Evolutionary conservation across 2,113 vertebrate genomes (phyloP), one percentile per base, ranked within the genome.

Genomic region (Lampris megalopsis): DNA sequence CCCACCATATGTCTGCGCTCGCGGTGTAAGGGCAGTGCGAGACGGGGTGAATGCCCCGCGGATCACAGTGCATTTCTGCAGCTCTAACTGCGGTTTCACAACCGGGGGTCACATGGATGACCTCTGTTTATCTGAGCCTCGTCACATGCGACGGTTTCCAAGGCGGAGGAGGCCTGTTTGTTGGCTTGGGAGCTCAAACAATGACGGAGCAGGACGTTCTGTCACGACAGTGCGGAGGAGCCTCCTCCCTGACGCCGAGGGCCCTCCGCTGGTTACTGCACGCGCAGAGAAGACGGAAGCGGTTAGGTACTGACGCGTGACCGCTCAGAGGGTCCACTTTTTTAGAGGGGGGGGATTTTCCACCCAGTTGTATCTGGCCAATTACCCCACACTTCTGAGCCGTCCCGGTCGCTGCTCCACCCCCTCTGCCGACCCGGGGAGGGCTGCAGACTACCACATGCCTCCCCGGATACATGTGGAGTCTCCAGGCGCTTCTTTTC

Each of bases 31-130:
- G 49, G 57, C 38, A n/a, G 9, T 60, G 65, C 42, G 13, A 2
- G 41, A 68, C 10, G n/a, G 76, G 75, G 54, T 79, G 73, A 88
- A 73, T n/a, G 5, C 36, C 57, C 66, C 24, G 45, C 52, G 73
- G 79, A 57, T 62, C 82, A 81, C 6, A 50, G 64, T 45, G 0
- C 5, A 13, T 54, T 45, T 54, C 52, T 13, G 52, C 52, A 0
- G 11, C 11, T 13, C 52, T n/a, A 49, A 63, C 56, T 47, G 3
- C 0, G 2, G 8, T 79, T 72, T 67, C 68, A 68, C 66, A 70
- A 74, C 56, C 24, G 37, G 24, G 53, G 48, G 54, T 52, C n/a
- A 6, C 52, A 2, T 38, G 9, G 35, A 11, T 40, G 13, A 75
- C 11, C 38, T 5, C n/a, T n/a, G 3, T 13, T 8, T 10, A 24